Evolutionary conservation across 2,888 invertebrate species (phyloP), one percentile per base, ranked within the genome.

Genomic region (Pheosia tremula): DNA sequence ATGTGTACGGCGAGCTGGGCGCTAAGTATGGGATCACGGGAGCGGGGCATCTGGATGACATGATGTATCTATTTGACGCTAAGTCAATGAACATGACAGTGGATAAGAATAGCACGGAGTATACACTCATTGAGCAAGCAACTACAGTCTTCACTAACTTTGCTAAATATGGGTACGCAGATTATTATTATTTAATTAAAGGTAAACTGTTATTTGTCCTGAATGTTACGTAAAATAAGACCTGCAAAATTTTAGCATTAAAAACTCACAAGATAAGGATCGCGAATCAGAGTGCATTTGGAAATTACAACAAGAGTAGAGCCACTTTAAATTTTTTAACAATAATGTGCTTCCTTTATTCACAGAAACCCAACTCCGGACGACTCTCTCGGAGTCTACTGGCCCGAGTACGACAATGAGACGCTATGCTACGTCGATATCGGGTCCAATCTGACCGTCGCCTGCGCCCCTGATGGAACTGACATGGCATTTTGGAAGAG

Each of bases 341-440:
- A 24, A 24, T 24, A 24, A 24, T 24, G 24, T 24, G 2, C 24
- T 24, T 55, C 7, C 43, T 7, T 59, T 9, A 57, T 63, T 79
- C 78, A 11, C 78, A 89, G 90, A 0, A 83, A 80, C 8, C 88
- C 88, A 9, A 89, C 86, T 1, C 82, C 86, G 6, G 81, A 84
- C 39, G 10, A 66, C 0, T 68, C 80, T 0, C 62, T 84, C 8
- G 81, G 81, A 4, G 71, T 79, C 4, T 61, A 39, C 2, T 89
- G 88, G 86, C 79, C 81, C 0, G 67, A 71, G 50, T 87, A 82
- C 55, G 69, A 79, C 41, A 61, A 39, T 6, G 49, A 38, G 3
- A 36, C 13, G 0, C 47, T 59, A 4, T n/a, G 54, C 7, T 71
- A 62, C 9, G 49, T 49, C 5, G 63, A 62, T 5, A 67, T 81